Evolutionary conservation across 2,797 vertebrate genomes (phyloP).

Genomic region (Mus spretus): DNA sequence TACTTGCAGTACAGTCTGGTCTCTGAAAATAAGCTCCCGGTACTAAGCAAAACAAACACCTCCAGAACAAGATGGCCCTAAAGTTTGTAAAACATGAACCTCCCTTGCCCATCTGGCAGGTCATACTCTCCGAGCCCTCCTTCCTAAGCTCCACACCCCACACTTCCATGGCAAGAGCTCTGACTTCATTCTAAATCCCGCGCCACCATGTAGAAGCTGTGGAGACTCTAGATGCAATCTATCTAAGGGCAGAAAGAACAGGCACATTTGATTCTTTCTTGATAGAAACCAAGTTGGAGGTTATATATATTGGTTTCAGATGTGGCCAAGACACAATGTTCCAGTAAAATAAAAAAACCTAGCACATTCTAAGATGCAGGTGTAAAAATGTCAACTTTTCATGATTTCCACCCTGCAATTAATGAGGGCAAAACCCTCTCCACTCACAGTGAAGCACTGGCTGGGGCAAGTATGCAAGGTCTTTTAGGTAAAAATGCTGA

Average conservation of each 20-base stretch:
- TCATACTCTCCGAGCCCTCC: neutral
- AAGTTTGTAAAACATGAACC: neutral
- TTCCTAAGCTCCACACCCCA: neutral
- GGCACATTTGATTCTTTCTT: neutral
- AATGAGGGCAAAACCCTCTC: neutral
- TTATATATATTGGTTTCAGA: neutral
- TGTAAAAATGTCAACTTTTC: slow-evolving; percentile 16
- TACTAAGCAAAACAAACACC: neutral
- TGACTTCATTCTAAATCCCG: neutral
- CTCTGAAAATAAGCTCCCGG: slow-evolving; percentile 4
- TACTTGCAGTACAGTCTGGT: neutral
- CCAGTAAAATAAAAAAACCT: neutral
- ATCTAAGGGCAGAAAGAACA: neutral
- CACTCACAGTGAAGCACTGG: neutral
- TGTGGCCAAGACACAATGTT: neutral
- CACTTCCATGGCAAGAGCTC: neutral
- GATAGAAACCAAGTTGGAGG: neutral
- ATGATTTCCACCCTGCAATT: neutral
- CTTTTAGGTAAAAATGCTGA: slow-evolving; percentile 40
- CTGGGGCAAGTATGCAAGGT: neutral
- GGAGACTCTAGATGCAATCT: neutral
- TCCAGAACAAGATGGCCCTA: neutral
- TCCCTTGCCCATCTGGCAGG: neutral
- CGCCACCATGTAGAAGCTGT: neutral
- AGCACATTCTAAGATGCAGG: neutral